phyloP scores from a whole-genome alignment of 2,888 invertebrate species.

The Agonopterix subpropinquella region DNA sequence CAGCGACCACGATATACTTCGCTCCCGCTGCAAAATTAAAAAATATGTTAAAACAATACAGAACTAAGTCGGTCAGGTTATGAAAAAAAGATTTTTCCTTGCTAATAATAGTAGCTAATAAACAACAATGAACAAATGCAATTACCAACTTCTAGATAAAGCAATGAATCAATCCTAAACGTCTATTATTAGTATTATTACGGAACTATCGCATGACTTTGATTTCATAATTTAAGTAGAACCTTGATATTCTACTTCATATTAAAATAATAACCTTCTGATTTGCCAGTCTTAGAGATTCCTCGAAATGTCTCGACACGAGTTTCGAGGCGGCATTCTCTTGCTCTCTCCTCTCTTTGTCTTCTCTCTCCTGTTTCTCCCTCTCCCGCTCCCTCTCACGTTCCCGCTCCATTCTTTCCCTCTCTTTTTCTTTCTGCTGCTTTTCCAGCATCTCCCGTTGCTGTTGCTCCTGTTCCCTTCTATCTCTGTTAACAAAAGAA shows the following conservation, averaged over 20 bases:
- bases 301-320: slow-evolving; percentile 92
- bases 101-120: too few species aligned
- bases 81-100: too few species aligned
- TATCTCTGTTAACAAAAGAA: slow-evolving; percentile 49
- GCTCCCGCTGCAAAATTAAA: slow-evolving; percentile 59
- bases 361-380: slow-evolving; percentile 71
- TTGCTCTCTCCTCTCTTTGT: slow-evolving; percentile 77
- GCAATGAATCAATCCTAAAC: neutral
- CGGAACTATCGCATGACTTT: too few species aligned
- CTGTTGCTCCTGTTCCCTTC: slow-evolving; percentile 64
- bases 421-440: slow-evolving; percentile 80
- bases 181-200: neutral
- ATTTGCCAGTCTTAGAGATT: slow-evolving; percentile 86
- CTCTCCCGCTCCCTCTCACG: slow-evolving; percentile 67
- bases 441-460: slow-evolving; percentile 78
- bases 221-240: too few species aligned
- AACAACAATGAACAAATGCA: too few species aligned
- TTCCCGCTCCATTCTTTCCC: slow-evolving; percentile 78
- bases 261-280: slow-evolving; percentile 78
- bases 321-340: slow-evolving; percentile 86
- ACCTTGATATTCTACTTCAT: neutral
- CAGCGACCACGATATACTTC: slow-evolving; percentile 71
- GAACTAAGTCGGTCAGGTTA: too few species aligned
- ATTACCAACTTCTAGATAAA: too few species aligned
- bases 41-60: neutral